Evolutionary conservation across 2,113 vertebrate genomes (phyloP).

Genomic region (Charadrius vociferus): DNA sequence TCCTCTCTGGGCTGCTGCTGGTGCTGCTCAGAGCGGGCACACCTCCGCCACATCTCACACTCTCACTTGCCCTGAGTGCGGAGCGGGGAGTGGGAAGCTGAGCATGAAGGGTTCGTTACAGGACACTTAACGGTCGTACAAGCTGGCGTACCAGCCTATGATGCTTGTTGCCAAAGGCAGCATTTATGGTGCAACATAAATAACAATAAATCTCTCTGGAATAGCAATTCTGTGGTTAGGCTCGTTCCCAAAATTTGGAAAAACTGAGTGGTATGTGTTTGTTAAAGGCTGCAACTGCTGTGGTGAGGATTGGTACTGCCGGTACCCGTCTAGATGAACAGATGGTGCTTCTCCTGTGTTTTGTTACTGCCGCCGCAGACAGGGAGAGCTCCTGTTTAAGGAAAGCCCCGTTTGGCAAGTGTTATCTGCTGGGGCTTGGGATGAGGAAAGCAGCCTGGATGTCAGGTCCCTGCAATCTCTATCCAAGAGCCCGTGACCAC

Average conservation of each 20-base stretch:
- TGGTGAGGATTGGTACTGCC: not conserved
- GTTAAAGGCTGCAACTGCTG: not conserved
- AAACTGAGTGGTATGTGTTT: not conserved
- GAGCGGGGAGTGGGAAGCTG: not conserved
- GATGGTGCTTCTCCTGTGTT: not conserved
- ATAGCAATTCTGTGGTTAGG: not conserved
- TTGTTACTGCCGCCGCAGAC: not conserved
- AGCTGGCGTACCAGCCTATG: not conserved
- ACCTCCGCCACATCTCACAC: not conserved
- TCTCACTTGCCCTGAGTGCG: not conserved
- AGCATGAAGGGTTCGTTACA: not conserved
- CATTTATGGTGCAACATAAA: not conserved
- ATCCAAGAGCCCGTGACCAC: not conserved
- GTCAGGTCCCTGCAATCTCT: not conserved
- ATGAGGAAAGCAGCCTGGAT: not conserved
- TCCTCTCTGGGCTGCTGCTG: not conserved
- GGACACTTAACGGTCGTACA: fast-evolving
- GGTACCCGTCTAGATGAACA: not conserved
- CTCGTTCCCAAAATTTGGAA: not conserved
- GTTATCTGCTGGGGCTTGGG: not conserved
- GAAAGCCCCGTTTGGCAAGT: not conserved
- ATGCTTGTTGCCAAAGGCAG: not conserved
- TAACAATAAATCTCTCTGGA: not conserved
- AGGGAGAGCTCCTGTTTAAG: not conserved
- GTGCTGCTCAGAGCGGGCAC: not conserved